These are phyloP conservation scores for Lobophora halterata DNA, from an alignment of 2,888 invertebrate species.

Conservation along the genomic window DNA sequence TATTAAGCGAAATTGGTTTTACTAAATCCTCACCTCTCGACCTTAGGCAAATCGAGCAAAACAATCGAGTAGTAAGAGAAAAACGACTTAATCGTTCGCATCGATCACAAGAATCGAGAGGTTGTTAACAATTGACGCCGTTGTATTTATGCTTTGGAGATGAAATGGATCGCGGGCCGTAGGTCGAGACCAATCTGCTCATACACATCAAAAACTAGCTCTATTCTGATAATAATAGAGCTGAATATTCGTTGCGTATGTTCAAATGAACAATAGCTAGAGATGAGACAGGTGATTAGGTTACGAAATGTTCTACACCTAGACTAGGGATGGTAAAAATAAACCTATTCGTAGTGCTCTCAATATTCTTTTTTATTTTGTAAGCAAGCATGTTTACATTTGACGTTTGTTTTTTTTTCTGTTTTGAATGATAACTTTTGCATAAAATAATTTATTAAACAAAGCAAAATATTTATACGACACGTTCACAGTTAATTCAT, in stretches of 20 bases:
- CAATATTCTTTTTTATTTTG: no score
- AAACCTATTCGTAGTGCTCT: constrained; percentile 10
- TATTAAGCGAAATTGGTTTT: no score
- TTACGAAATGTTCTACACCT: constrained; percentile 47
- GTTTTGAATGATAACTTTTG: no score
- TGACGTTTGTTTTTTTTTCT: no score
- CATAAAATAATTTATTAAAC: no score
- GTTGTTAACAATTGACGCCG: constrained; percentile 78
- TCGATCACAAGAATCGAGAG: constrained; percentile 75
- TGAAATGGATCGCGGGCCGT: constrained; percentile 75
- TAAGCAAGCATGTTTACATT: no score
- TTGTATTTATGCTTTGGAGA: constrained; percentile 73
- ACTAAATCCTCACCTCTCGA: no score
- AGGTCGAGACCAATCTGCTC: constrained; percentile 52
- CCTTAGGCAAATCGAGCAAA: constrained; percentile 68
- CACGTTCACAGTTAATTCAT: no score
- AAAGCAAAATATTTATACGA: no score
- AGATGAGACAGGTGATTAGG: constrained; percentile 69
- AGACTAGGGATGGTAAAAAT: constrained; percentile 32
- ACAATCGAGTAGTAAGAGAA: constrained; percentile 72
- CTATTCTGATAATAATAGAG: constrained; percentile 31
- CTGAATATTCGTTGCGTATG: constrained; percentile 36
- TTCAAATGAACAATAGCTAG: constrained; percentile 54
- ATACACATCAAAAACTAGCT: constrained; percentile 32
- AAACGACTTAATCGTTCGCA: constrained; percentile 72